Conservation (phyloP, 1,140 invertebrate species). For the Trichoplusia ni region DNA sequence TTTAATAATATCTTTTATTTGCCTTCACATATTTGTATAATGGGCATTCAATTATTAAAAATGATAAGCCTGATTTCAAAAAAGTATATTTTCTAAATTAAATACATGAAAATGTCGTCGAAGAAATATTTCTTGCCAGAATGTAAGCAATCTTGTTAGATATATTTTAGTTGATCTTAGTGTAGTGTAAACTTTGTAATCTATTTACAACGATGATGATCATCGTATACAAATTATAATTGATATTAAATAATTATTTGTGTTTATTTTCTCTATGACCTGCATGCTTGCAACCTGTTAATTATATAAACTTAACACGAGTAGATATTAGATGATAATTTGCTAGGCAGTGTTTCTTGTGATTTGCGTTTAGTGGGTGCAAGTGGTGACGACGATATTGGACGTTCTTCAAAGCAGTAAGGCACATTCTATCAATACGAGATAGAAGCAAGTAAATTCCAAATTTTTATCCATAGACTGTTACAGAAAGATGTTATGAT, state of each 20-base stretch:
- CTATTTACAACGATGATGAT: constrained; percentile 1
- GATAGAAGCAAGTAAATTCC: constrained; percentile 36
- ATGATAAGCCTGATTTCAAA: no score
- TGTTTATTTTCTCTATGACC: constrained; percentile 16
- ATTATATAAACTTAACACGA: no score
- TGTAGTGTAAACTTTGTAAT: neutral
- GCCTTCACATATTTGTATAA: no score
- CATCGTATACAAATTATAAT: constrained; percentile 9
- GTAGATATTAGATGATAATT: no score
- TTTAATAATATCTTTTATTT: no score
- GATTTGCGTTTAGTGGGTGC: neutral
- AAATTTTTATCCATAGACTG: constrained; percentile 9
- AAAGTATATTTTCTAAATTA: no score
- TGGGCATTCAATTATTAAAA: no score
- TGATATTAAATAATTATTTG: neutral
- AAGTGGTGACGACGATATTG: constrained; percentile 1
- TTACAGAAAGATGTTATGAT: no score
- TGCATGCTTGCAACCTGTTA: no score
- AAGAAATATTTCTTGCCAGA: neutral
- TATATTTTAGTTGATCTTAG: neutral
- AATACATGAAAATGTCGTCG: no score
- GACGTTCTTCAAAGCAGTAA: neutral
- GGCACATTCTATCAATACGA: neutral
- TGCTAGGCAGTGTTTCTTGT: no score
- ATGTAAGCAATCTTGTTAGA: neutral